phyloP scores from a whole-genome alignment of 1,140 invertebrate species.

The Bombus sylvicola region DNA sequence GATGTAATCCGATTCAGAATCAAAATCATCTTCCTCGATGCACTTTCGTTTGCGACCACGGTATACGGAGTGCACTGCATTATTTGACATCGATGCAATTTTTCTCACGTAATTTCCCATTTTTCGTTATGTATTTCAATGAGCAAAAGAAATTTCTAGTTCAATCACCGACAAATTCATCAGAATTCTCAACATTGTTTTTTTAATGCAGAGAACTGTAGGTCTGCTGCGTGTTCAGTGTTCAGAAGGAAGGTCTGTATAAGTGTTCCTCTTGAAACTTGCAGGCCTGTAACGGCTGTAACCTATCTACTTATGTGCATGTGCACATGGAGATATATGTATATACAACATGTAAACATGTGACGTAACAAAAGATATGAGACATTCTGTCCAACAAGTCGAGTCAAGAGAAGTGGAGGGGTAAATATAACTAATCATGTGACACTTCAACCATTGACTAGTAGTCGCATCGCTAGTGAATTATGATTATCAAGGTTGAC shows the following conservation, averaged over 20 bases:
- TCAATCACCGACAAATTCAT: not conserved
- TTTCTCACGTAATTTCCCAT: conserved; percentile 80
- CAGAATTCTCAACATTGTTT: conserved; percentile 38
- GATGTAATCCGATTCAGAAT: conserved; percentile 79
- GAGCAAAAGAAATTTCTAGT: conserved; percentile 9
- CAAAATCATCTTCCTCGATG: conserved; percentile 78
- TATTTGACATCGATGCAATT: conserved; percentile 78
- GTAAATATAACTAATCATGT: not conserved
- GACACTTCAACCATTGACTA: not conserved
- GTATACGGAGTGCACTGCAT: conserved; percentile 78
- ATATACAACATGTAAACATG: conserved; percentile 39
- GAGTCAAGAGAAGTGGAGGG: not conserved
- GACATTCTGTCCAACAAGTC: not conserved
- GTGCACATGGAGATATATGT: not conserved
- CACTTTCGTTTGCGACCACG: conserved; percentile 79
- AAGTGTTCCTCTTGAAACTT: not conserved
- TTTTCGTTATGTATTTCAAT: conserved; percentile 30
- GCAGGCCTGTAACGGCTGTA: not conserved
- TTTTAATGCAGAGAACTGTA: conserved; percentile 13
- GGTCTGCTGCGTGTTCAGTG: not conserved
- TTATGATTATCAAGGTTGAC: not conserved
- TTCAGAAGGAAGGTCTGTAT: not conserved
- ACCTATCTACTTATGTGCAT: too few species aligned
- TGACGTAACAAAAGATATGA: conserved; percentile 41
- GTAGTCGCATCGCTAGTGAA: not conserved